phyloP scores from a whole-genome alignment of 2,888 invertebrate genomes.

The Maniola hyperantus region DNA sequence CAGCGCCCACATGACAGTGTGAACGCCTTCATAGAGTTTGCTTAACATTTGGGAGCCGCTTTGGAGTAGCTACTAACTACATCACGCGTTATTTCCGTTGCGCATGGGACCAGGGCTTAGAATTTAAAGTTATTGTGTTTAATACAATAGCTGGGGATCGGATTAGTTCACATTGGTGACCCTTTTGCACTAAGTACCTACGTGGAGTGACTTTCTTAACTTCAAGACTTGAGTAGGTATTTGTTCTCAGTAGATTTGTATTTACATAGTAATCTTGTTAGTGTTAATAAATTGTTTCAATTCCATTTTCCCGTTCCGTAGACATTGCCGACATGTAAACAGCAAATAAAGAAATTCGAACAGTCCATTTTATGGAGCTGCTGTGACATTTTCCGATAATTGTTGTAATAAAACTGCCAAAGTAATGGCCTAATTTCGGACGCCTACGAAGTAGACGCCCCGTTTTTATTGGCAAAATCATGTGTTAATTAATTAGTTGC shows the following conservation, averaged over 20 bases:
- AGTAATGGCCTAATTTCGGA: neutral
- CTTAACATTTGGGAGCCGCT: too few relatives aligned
- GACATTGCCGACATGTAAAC: constrained; percentile 5
- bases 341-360: constrained; percentile 2
- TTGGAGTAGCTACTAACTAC: too few relatives aligned
- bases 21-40: too few relatives aligned
- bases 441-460: neutral
- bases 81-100: too few relatives aligned
- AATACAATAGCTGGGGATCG: neutral
- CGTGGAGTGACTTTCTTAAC: neutral
- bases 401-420: constrained; percentile 2
- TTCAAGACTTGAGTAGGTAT: constrained; percentile 1
- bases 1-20: too few relatives aligned
- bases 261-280: constrained; percentile 12
- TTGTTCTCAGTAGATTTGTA: constrained; percentile 3
- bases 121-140: neutral
- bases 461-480: neutral
- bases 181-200: neutral
- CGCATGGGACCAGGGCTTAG: too few relatives aligned
- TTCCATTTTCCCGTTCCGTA: neutral
- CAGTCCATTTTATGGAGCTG: constrained; percentile 1
- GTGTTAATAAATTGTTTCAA: constrained; percentile 9
- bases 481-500: constrained; percentile 4
- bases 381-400: constrained; percentile 1
- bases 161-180: neutral